A percentile compares a stretch with the other conserved stretches of the same genome.
Evolutionary conservation across 37 sponge, comb jelly and placozoan species (phyloP).

Genomic region (Halichondria panicea): DNA sequence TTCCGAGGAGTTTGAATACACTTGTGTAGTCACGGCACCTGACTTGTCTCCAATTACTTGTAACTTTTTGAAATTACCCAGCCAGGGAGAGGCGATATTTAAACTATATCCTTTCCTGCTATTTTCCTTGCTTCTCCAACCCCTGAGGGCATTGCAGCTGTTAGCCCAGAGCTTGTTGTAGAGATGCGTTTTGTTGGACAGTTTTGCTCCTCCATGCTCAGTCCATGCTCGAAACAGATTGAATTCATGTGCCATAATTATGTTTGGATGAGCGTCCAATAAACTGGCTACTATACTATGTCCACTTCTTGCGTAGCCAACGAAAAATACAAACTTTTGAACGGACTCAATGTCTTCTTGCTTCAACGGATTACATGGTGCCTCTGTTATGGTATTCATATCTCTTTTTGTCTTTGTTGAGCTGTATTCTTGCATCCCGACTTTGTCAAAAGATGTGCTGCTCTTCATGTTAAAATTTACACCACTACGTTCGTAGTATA

Average conservation of each 20-base stretch:
- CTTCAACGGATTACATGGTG: no score
- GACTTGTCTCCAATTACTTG: conserved; percentile 24
- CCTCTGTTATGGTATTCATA: no score
- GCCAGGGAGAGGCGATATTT: neutral
- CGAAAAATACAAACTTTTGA: conserved; percentile 45
- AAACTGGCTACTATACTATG: conserved; percentile 59
- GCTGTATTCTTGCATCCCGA: no score
- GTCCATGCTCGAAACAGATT: conserved; percentile 25
- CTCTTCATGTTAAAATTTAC: no score
- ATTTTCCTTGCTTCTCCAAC: conserved; percentile 14
- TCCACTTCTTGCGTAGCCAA: conserved; percentile 61
- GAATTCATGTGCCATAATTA: conserved; percentile 57
- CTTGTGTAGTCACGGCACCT: neutral
- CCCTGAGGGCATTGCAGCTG: conserved; percentile 20
- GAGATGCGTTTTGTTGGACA: neutral
- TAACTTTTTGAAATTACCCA: neutral
- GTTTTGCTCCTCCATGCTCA: neutral
- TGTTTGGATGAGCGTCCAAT: conserved; percentile 65
- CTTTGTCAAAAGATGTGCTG: no score
- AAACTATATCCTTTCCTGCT: conserved; percentile 14
- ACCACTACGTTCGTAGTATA: no score
- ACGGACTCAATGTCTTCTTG: conserved; percentile 18
- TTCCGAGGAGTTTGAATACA: neutral
- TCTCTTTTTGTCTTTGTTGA: no score
- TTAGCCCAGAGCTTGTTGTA: conserved; percentile 7